These are phyloP conservation scores for Brachyrhaphis roseni DNA, from an alignment of 2,797 vertebrate species.

Conservation along the genomic window DNA sequence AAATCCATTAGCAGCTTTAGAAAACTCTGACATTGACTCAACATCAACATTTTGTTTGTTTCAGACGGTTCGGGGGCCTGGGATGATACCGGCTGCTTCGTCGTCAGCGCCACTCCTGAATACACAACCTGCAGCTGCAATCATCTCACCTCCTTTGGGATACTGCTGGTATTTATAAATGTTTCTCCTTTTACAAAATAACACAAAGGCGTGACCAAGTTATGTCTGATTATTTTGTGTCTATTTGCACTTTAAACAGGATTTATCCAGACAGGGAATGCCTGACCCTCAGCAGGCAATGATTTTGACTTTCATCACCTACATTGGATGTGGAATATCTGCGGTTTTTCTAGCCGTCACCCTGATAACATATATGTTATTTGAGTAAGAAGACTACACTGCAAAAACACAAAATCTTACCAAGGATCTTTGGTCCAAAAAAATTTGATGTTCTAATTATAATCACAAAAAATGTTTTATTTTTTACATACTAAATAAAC, in stretches of 20 bases:
- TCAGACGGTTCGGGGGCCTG: conserved; percentile 88
- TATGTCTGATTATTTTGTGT: conserved; percentile 2
- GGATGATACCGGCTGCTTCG: conserved; percentile 84
- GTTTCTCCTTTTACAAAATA: not conserved
- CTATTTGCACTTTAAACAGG: conserved; percentile 71
- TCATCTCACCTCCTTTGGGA: conserved; percentile 93
- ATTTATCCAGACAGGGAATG: conserved; percentile 79
- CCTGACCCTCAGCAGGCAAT: conserved; percentile 72
- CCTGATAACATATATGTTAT: conserved; percentile 74
- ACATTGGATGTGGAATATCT: conserved; percentile 94
- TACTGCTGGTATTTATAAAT: conserved; percentile 84
- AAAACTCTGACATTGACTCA: not conserved
- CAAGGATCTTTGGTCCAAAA: not conserved
- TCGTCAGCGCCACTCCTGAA: conserved; percentile 78
- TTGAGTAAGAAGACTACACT: conserved; percentile 56
- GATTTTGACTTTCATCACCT: conserved; percentile 92
- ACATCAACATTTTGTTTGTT: not conserved
- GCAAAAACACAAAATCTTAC: no score
- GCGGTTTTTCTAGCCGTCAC: conserved; percentile 91
- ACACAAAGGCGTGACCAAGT: not conserved
- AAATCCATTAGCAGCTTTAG: not conserved
- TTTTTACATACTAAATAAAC: no score
- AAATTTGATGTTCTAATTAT: no score
- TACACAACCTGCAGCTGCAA: conserved; percentile 90
- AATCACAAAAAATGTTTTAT: no score